Evolutionary conservation across 1,140 invertebrate genomes (phyloP), one percentile per base, ranked within the genome.

Genomic region (Pseudomyrmex pallidus): DNA sequence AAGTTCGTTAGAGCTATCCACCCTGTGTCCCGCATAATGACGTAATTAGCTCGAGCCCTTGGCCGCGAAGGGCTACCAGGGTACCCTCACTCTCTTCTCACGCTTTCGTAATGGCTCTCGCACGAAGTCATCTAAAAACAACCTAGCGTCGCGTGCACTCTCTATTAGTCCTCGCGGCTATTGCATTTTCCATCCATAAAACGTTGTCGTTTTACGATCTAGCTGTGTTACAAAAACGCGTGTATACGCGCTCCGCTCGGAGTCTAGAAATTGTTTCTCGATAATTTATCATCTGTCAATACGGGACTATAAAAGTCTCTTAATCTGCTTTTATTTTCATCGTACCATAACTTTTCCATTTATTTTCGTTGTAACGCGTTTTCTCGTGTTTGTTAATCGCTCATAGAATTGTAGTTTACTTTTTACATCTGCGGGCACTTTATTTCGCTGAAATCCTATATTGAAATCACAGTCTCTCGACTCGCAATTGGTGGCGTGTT

Each of bases 21-120:
- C 89, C 82, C 84, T 87, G 85, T 87, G 85, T 89, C 85, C 88
- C 89, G 91, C 86, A 92, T 93, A 92, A 94, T 92, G 90, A 92
- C 85, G 91, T 92, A 93, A 94, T 93, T 93, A 92, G 90, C 85
- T 85, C 87, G 85, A 85, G 73, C 86, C 87, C 84, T 74, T 84
- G 64, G 70, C 54, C 76, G 35, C 35, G 12, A 64, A 85, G 83
- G 85, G 87, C 85, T 90, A 89, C 87, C 74, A 82, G 85, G 46
- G 20, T 66, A 86, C 57, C 68, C 46, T 82, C 87, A 88, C 87
- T 84, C 88, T 87, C 87, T 89, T 89, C 88, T 89, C 88, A 89
- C 88, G 88, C 82, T 89, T 89, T 86, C 73, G 76, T 86, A 89
- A 89, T 89, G 87, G 82, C 87, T 73, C 80, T 84, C 72, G 88